Conservation (phyloP, 2,888 invertebrate species). For the Clostera curtula region DNA sequence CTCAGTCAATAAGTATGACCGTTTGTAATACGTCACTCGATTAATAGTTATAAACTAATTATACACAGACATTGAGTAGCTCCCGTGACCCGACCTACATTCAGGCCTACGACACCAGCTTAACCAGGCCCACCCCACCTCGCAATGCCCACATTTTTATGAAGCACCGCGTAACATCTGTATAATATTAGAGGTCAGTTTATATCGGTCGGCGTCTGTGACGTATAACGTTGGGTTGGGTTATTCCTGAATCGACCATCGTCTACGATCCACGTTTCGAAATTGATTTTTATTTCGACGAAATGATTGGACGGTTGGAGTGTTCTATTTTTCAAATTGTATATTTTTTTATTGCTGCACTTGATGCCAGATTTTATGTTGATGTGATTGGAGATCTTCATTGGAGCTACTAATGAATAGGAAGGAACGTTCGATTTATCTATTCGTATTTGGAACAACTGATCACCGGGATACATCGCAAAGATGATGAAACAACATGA, state of each 20-base stretch:
- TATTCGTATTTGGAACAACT: too few species aligned
- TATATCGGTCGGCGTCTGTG: slow-evolving; percentile 19
- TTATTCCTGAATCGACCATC: slow-evolving; percentile 23
- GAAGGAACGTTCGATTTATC: too few species aligned
- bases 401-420: too few species aligned
- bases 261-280: slow-evolving; percentile 16
- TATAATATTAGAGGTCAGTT: slow-evolving; percentile 9
- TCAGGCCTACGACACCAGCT: slow-evolving; percentile 14
- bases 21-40: too few species aligned
- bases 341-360: too few species aligned
- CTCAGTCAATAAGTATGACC: too few species aligned
- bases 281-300: slow-evolving; percentile 14
- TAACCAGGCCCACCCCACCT: slow-evolving; percentile 12
- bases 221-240: slow-evolving; percentile 15
- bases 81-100: slow-evolving; percentile 36
- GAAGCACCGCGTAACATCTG: not conserved
- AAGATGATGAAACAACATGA: too few species aligned
- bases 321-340: too few species aligned
- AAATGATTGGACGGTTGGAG: not conserved
- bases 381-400: too few species aligned
- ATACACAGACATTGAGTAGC: slow-evolving; percentile 22
- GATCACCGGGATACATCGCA: too few species aligned
- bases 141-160: not conserved
- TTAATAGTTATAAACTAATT: slow-evolving; percentile 34
- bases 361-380: too few species aligned